Base-by-base conservation (phyloP, 2,113 vertebrate species). In the Microcebus lehilahytsara region DNA sequence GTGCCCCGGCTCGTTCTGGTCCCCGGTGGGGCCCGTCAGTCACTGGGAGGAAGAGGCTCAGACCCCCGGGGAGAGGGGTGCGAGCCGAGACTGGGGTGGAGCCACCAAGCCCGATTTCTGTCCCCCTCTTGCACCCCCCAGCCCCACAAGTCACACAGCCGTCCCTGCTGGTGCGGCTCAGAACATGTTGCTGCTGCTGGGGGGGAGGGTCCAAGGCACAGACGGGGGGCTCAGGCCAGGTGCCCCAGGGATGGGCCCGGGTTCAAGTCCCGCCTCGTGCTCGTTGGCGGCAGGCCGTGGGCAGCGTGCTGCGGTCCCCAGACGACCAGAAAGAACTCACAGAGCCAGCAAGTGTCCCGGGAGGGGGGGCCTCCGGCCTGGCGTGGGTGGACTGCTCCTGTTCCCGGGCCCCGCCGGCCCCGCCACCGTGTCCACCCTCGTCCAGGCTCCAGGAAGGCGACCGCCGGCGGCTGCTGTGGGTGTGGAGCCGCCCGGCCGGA, bases 361-460 rank as follows among this genome's bases (percentile, higher is more conserved):
- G 14, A 17, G n/a, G 14, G 12, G 42, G 22, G 27, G 67, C 12
- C 0, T 11, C n/a, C 2, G 14, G 37, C 37, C n/a, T 34, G 0
- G 11, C 0, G 7, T 3, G 46, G 10, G 14, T 5, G 11, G 25
- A 46, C 14, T 20, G 2, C 37, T 14, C 56, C 30, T 23, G n/a
- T 20, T 20, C 75, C 46, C 22, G 72, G 53, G n/a, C 67, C 34
- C 19, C 5, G 2, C n/a, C 0, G 60, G n/a, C 75, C 27, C 19
- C 5, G 2, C n/a, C 1, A 4, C 60, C 60, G 4, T 3, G 9
- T 9, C 42, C 19, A 11, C 46, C 2, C 0, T 1, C 4, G 1
- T n/a, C 42, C 60, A 64, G 17, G 4, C 9, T 25, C 46, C 22
- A 0, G 88, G 62, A n/a, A 8, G 37, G 2, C 14, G 30, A 9